Conservation (phyloP, 2,888 invertebrate species). For the Apodemia zela region DNA sequence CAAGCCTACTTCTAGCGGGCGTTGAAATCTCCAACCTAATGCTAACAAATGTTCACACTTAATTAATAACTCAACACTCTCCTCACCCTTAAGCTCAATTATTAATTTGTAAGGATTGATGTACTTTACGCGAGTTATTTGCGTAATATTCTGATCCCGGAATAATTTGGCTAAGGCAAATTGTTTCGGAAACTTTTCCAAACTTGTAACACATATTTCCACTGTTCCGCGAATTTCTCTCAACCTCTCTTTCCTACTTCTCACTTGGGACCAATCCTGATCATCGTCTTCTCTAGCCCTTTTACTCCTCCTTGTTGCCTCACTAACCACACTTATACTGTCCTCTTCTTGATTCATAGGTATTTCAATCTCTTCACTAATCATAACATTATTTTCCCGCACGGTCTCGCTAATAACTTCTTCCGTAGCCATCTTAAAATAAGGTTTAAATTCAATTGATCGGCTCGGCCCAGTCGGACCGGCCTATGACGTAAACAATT, state of each 20-base stretch:
- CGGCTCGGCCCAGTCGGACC: too few relatives aligned
- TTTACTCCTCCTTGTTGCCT: not conserved
- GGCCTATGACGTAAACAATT: too few relatives aligned
- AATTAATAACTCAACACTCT: not conserved
- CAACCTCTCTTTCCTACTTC: not conserved
- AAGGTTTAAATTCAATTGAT: too few relatives aligned
- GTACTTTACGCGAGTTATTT: not conserved
- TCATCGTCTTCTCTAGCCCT: not conserved
- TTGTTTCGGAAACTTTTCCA: not conserved
- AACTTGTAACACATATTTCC: not conserved
- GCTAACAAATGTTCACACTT: not conserved
- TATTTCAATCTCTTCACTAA: too few relatives aligned
- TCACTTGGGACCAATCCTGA: not conserved
- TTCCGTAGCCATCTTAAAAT: too few relatives aligned
- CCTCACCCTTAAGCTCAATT: not conserved
- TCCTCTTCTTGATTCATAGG: too few relatives aligned
- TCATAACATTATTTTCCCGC: too few relatives aligned
- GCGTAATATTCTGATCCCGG: not conserved
- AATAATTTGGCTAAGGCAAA: not conserved
- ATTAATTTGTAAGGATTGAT: not conserved
- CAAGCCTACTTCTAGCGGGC: conserved; percentile 16
- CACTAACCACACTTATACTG: not conserved
- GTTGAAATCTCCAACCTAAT: conserved; percentile 17
- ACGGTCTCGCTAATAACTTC: too few relatives aligned
- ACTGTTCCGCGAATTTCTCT: not conserved